These are phyloP conservation scores for Melieria crassipennis DNA, from an alignment of 2,888 invertebrate species.

Conservation along the genomic window DNA sequence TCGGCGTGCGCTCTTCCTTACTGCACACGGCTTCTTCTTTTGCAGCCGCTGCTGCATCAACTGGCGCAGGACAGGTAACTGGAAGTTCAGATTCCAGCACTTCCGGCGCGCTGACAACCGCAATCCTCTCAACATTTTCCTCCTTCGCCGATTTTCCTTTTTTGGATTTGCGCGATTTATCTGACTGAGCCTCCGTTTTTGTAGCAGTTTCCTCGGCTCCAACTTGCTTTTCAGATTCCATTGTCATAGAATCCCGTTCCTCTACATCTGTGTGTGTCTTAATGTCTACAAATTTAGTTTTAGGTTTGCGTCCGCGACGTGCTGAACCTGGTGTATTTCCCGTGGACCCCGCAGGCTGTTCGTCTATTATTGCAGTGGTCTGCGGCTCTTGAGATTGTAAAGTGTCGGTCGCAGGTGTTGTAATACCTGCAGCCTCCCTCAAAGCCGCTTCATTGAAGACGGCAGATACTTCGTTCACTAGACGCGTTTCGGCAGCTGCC, in stretches of 20 bases:
- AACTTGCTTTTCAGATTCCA: neutral
- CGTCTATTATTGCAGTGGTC: too few relatives aligned
- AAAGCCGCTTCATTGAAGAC: neutral
- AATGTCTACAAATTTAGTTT: neutral
- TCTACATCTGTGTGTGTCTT: neutral
- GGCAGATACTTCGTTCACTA: neutral
- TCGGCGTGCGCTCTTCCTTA: neutral
- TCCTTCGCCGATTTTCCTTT: neutral
- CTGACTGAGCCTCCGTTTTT: neutral
- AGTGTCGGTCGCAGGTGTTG: neutral
- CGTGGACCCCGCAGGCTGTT: too few relatives aligned
- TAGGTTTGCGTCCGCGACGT: slow-evolving; percentile 18
- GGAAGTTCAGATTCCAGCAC: neutral
- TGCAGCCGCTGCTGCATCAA: neutral
- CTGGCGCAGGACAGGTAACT: neutral
- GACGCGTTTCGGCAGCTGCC: neutral
- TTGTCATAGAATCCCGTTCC: neutral
- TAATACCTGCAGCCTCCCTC: neutral
- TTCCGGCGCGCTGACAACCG: neutral
- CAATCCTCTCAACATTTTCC: neutral
- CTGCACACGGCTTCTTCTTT: neutral
- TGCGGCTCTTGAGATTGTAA: neutral
- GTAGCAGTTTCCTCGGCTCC: neutral
- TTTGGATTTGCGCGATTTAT: neutral
- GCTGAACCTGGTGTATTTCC: neutral